phyloP scores from a whole-genome alignment of 2,797 vertebrate species.

The Urosaurus nigricauda region DNA sequence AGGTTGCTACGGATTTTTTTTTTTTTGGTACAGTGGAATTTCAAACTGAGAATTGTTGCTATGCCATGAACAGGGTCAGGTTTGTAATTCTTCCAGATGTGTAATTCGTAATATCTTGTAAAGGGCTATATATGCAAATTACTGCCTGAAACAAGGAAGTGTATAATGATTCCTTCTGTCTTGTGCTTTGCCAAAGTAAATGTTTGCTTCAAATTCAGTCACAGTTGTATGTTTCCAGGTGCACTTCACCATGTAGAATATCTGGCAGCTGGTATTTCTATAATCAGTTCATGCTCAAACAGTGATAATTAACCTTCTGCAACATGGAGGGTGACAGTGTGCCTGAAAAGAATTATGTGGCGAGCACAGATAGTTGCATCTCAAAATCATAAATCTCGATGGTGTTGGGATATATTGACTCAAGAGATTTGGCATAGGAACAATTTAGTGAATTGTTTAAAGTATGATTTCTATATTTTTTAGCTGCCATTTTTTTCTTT shows the following conservation, averaged over 20 bases:
- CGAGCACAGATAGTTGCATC: conserved; percentile 16
- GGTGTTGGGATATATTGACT: background rate
- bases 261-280: conserved; percentile 51
- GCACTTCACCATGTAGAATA: conserved; percentile 27
- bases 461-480: background rate
- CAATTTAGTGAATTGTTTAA: background rate
- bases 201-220: conserved; percentile 61
- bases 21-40: background rate
- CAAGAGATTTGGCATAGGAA: background rate
- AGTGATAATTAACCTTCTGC: conserved; percentile 25
- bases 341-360: background rate
- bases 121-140: conserved; percentile 63
- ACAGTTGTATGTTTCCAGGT: conserved; percentile 59
- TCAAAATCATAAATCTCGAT: background rate
- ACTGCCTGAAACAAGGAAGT: conserved; percentile 47
- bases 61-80: background rate
- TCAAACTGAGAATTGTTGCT: background rate
- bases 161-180: conserved; percentile 29
- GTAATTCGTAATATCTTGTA: conserved; percentile 64
- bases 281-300: conserved; percentile 25
- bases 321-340: background rate
- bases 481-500: background rate
- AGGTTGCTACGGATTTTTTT: background rate
- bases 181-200: conserved; percentile 63
- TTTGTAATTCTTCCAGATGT: conserved; percentile 55